phyloP scores from a whole-genome alignment of 1,140 invertebrate genomes.

The Lordiphosa mommai region DNA sequence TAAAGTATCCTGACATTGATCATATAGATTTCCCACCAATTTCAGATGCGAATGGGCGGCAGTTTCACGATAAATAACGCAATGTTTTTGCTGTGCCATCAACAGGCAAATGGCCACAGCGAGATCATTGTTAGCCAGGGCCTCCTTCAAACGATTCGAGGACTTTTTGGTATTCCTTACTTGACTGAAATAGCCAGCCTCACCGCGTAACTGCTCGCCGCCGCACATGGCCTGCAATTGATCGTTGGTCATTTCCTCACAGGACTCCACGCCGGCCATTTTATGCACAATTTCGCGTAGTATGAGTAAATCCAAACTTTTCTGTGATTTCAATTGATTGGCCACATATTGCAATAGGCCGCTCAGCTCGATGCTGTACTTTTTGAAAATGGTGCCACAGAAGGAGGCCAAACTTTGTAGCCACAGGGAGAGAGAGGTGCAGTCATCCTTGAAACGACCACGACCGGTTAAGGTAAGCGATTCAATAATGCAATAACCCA shows the following conservation, averaged over 20 bases:
- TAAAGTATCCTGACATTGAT: constrained; percentile 98
- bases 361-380: constrained; percentile 97
- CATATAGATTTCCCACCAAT: constrained; percentile 89
- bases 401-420: constrained; percentile 96
- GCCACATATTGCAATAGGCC: constrained; percentile 98
- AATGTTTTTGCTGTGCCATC: constrained; percentile 98
- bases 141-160: constrained; percentile 96
- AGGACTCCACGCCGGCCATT: constrained; percentile 98
- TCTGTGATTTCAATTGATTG: constrained; percentile 97
- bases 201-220: constrained; percentile 95
- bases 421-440: constrained; percentile 97
- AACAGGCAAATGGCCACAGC: constrained; percentile 95
- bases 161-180: constrained; percentile 98
- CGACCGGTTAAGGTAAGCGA: constrained; percentile 88
- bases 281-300: constrained; percentile 99
- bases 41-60: constrained; percentile 94
- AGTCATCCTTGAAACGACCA: constrained; percentile 91
- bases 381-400: constrained; percentile 97
- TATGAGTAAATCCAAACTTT: constrained; percentile 96
- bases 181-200: constrained; percentile 98
- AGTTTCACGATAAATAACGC: constrained; percentile 93
- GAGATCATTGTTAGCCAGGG: constrained; percentile 92
- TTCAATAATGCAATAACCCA: constrained; percentile 97
- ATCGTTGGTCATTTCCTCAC: constrained; percentile 97
- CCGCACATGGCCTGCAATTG: constrained; percentile 98